Conservation (phyloP, 2,888 invertebrate species). For the Zygothrica quintamaculata region DNA sequence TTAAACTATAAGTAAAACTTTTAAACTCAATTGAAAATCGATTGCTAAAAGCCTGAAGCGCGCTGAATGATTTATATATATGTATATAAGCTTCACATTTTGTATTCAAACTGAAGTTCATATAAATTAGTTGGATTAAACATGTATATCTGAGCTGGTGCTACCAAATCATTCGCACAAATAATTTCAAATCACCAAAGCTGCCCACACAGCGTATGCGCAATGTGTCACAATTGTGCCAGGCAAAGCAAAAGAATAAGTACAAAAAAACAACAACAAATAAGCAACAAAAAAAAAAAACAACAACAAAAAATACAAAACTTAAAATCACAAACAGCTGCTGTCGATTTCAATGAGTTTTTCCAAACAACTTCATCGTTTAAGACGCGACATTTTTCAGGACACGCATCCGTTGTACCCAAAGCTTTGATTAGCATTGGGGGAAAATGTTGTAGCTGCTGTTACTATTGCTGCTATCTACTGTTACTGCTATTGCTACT, state of each 20-base stretch:
- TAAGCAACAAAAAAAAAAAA: not conserved
- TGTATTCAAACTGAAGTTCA: not conserved
- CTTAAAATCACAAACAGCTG: conserved; percentile 44
- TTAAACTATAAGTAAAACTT: too few relatives aligned
- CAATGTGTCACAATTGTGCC: conserved; percentile 9
- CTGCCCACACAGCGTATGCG: conserved; percentile 20
- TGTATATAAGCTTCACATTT: not conserved
- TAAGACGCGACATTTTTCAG: conserved; percentile 74
- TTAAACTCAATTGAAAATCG: too few relatives aligned
- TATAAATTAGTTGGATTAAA: conserved; percentile 21
- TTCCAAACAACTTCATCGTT: conserved; percentile 72
- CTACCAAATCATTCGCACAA: conserved; percentile 28
- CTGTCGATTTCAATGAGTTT: conserved; percentile 57
- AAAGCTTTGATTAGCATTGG: conserved; percentile 71
- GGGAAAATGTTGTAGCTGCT: conserved; percentile 44
- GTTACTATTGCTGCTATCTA: too few relatives aligned
- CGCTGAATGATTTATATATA: too few relatives aligned
- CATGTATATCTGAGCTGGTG: conserved; percentile 1
- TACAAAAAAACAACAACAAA: not conserved
- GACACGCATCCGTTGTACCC: conserved; percentile 34
- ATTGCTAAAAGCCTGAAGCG: too few relatives aligned
- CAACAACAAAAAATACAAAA: not conserved
- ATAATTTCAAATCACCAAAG: conserved; percentile 41
- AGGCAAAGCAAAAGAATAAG: not conserved
- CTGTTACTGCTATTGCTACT: conserved; percentile 27